Evolutionary conservation across 2,797 vertebrate genomes (phyloP).

Genomic region (Chaunax sp.): DNA sequence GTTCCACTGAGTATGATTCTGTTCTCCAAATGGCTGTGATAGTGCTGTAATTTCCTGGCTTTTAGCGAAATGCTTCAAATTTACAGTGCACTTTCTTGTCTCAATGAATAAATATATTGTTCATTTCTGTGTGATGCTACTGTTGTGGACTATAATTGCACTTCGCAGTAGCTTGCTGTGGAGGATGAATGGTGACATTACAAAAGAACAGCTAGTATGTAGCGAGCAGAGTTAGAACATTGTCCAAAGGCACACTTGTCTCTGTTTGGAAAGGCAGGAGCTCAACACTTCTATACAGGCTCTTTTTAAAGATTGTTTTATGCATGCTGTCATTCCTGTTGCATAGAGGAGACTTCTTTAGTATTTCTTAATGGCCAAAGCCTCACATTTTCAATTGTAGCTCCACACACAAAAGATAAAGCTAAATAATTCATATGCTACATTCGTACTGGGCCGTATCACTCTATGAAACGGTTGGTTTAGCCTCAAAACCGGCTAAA

Average conservation of each 20-base stretch:
- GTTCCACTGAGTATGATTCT: conserved; percentile 33
- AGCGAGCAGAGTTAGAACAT: conserved; percentile 14
- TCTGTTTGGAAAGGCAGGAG: conserved; percentile 5
- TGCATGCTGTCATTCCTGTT: conserved; percentile 10
- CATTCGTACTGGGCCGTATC: conserved; percentile 60
- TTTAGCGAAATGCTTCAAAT: conserved; percentile 46
- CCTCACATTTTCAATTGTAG: conserved; percentile 32
- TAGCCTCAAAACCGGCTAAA: conserved; percentile 54
- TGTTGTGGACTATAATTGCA: conserved; percentile 13
- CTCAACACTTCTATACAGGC: not conserved
- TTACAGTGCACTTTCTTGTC: conserved; percentile 36
- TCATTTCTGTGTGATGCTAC: conserved; percentile 20
- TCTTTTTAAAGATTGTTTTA: conserved; percentile 36
- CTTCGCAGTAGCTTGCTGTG: not conserved
- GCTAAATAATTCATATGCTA: conserved; percentile 68
- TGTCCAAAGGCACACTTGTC: conserved; percentile 19
- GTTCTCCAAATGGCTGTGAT: conserved; percentile 36
- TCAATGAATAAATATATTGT: conserved; percentile 45
- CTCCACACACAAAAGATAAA: conserved; percentile 45
- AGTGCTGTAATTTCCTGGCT: conserved; percentile 40
- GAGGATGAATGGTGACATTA: conserved; percentile 14
- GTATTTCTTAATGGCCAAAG: conserved; percentile 39
- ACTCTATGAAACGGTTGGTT: conserved; percentile 59
- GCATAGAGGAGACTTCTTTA: conserved; percentile 28
- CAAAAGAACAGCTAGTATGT: conserved; percentile 8